Conservation (phyloP, 2,888 invertebrate genomes). For the Drosophila nr. perissopoda region DNA sequence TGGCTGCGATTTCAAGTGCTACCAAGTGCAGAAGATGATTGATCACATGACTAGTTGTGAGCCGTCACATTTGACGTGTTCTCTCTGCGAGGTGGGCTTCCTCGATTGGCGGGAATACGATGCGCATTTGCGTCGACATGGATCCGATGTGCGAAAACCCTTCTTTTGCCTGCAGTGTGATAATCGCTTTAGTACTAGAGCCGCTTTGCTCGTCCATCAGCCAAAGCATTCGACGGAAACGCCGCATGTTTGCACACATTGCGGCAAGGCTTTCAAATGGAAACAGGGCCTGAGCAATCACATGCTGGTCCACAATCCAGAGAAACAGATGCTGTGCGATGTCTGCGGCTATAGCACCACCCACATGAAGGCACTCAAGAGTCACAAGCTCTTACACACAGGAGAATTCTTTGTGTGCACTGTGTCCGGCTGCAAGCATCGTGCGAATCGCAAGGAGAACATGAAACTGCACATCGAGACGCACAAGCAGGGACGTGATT, state of each 20-base stretch:
- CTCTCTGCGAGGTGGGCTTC: conserved; percentile 83
- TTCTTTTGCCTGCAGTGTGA: conserved; percentile 86
- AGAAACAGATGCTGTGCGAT: conserved; percentile 86
- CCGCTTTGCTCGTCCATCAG: conserved; percentile 85
- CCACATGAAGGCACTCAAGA: conserved; percentile 86
- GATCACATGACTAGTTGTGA: conserved; percentile 81
- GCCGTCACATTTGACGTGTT: conserved; percentile 81
- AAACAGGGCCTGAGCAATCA: conserved; percentile 87
- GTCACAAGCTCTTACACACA: conserved; percentile 86
- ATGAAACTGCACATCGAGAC: conserved; percentile 86
- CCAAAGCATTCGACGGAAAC: conserved; percentile 86
- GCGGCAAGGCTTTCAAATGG: conserved; percentile 87
- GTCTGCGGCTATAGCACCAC: conserved; percentile 87
- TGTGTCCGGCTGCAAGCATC: conserved; percentile 85
- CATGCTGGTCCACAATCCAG: conserved; percentile 85
- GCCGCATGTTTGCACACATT: conserved; percentile 86
- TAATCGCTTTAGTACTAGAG: conserved; percentile 85
- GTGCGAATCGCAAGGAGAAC: conserved; percentile 86
- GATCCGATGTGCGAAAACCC: conserved; percentile 84
- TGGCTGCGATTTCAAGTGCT: conserved; percentile 84
- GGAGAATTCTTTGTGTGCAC: conserved; percentile 86
- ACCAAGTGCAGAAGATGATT: conserved; percentile 84
- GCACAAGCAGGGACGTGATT: conserved; percentile 86
- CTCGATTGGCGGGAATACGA: conserved; percentile 82
- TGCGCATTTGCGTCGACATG: conserved; percentile 85